Conservation (phyloP, 1,140 invertebrate genomes). For the Drosophila asahinai region DNA sequence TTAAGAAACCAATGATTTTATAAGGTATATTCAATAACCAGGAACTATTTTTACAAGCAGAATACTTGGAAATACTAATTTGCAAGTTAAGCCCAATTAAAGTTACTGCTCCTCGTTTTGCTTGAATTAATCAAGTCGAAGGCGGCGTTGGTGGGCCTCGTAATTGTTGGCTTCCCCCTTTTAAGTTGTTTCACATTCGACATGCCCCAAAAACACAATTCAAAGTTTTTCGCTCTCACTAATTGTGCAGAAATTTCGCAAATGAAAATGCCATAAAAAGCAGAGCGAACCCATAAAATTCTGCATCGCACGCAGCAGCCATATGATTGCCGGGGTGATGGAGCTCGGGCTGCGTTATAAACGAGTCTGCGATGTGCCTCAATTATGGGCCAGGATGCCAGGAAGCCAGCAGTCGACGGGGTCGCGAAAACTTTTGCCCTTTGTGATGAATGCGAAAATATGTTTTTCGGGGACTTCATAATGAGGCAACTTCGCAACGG, state of each 20-base stretch:
- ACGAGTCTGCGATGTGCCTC: constrained; percentile 80
- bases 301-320: constrained; percentile 46
- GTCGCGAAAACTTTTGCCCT: constrained; percentile 59
- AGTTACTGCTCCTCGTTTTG: background rate
- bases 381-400: constrained; percentile 72
- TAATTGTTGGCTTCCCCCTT: constrained; percentile 13
- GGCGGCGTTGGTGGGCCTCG: background rate
- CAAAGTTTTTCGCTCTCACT: constrained; percentile 59
- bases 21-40: no score
- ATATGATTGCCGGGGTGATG: constrained; percentile 52
- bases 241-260: constrained; percentile 68
- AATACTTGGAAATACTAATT: background rate
- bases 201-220: constrained; percentile 75
- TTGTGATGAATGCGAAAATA: constrained; percentile 80
- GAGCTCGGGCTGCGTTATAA: constrained; percentile 53
- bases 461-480: constrained; percentile 73
- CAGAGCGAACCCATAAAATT: constrained; percentile 60
- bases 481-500: constrained; percentile 58
- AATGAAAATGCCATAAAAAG: constrained; percentile 60
- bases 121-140: constrained; percentile 25
- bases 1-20: no score
- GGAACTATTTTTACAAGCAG: background rate
- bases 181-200: constrained; percentile 24
- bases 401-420: constrained; percentile 17
- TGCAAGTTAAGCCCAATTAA: constrained; percentile 15